phyloP scores from a whole-genome alignment of 2,888 invertebrate species.

The Ecliptopera silaceata region DNA sequence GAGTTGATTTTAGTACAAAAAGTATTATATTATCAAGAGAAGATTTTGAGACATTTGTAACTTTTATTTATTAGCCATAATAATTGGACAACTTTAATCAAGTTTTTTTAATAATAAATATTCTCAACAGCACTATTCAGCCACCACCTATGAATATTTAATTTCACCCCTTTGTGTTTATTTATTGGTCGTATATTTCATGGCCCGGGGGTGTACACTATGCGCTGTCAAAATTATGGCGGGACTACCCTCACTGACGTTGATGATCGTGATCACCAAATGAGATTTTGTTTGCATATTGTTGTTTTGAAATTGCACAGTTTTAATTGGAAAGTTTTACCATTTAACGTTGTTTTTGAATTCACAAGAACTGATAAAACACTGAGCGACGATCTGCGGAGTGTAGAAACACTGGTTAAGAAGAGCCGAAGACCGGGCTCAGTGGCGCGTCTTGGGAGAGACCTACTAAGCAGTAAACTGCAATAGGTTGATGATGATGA shows the following conservation, averaged over 20 bases:
- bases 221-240: slow-evolving; percentile 60
- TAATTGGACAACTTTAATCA: not conserved
- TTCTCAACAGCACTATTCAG: slow-evolving; percentile 30
- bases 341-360: no score
- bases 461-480: no score
- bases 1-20: no score
- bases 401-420: no score
- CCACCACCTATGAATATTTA: slow-evolving; percentile 78
- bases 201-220: slow-evolving; percentile 60
- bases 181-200: slow-evolving; percentile 82
- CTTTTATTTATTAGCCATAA: not conserved
- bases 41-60: no score
- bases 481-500: no score
- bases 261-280: slow-evolving; percentile 28
- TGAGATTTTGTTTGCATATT: slow-evolving; percentile 26
- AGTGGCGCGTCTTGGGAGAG: no score
- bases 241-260: slow-evolving; percentile 47
- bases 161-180: slow-evolving; percentile 82
- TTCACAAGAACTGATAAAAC: no score
- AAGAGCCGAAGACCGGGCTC: no score
- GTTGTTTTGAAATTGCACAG: slow-evolving; percentile 10
- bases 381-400: no score
- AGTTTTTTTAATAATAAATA: slow-evolving; percentile 25
- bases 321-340: not conserved
- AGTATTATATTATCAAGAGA: no score